phyloP scores from a whole-genome alignment of 2,113 vertebrate species.

The Scortum barcoo region DNA sequence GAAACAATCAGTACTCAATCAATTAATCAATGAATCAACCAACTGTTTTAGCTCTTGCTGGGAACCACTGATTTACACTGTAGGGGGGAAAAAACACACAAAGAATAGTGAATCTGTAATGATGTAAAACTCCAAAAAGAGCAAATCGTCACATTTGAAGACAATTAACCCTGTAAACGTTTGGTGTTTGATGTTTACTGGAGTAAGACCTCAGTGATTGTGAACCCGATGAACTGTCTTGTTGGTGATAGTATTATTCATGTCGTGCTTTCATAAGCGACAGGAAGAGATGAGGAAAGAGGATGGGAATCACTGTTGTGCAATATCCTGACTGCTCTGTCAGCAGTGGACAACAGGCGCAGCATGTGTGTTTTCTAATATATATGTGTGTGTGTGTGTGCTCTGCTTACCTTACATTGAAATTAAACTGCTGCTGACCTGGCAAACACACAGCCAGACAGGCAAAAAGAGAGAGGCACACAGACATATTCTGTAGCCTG shows the following conservation, averaged over 20 bases:
- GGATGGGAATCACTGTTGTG: constrained; percentile 65
- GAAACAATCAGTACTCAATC: neutral
- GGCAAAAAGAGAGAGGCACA: neutral
- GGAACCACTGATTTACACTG: neutral
- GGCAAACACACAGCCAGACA: constrained; percentile 25
- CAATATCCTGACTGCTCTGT: constrained; percentile 75
- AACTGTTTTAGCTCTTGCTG: neutral
- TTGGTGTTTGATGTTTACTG: neutral
- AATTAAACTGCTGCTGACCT: constrained; percentile 25
- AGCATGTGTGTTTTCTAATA: neutral
- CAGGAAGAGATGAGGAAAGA: constrained; percentile 66
- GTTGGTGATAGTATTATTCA: constrained; percentile 3
- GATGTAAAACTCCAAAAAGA: neutral
- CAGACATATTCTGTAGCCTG: constrained; percentile 36
- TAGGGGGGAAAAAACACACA: neutral
- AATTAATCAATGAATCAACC: rapidly evolving
- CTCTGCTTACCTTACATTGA: constrained; percentile 3
- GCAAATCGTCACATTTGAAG: too few species aligned
- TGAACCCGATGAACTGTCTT: constrained; percentile 12
- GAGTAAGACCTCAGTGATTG: neutral
- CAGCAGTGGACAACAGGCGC: constrained; percentile 55
- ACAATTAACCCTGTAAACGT: too few species aligned
- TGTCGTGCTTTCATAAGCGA: constrained; percentile 53
- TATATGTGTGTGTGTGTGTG: neutral
- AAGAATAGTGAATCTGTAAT: neutral